Base-by-base conservation (phyloP, 1,140 invertebrate genomes). In the Bombus superbus region DNA sequence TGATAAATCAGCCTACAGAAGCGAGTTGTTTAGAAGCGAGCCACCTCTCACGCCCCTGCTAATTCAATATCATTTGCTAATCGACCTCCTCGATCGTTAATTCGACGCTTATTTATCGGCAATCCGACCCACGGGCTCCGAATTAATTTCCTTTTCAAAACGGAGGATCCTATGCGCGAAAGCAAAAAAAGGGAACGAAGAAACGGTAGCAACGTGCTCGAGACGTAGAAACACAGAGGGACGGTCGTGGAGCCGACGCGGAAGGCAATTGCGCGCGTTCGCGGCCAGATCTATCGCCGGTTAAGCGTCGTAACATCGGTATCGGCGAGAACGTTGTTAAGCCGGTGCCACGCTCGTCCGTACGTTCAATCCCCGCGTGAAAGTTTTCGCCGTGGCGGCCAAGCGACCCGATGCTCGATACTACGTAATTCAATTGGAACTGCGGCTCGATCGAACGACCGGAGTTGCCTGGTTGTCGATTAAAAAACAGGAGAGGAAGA, bases 371-470 rank as follows among this genome's bases (percentile, higher is more conserved):
- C 87, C 83, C 42, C 68, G 81, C 62, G 71, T 62, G 81, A 81
- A 90, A 90, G 15, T 53, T 22, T 22, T 22, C 5, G 47, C 18
- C 5, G 47, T 53, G 22, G 47, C 47, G 47, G 15, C 47, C 15
- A 47, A 18, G 47, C 15, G 18, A 22, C 77, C 86, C 88, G 75
- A 40, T 35, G 10, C 35, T n/a, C 82, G 68, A 85, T 78, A 71
- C 74, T 64, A 66, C 78, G 88, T 89, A 89, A 89, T 89, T 89
- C 84, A 81, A 89, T 89, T 89, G 87, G 81, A 89, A 84, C 84
- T 83, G 81, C 59, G 81, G 80, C 64, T 75, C 76, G 76, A 89
- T 88, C 87, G 87, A 89, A 64, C 86, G 59, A 73, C 40, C 66
- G 59, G 64, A 80, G 71, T 89, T 79, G 81, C 76, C 32, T 83